These are phyloP conservation scores for Unio pictorum DNA, from an alignment of 2,888 invertebrate genomes.

Conservation along the genomic window DNA sequence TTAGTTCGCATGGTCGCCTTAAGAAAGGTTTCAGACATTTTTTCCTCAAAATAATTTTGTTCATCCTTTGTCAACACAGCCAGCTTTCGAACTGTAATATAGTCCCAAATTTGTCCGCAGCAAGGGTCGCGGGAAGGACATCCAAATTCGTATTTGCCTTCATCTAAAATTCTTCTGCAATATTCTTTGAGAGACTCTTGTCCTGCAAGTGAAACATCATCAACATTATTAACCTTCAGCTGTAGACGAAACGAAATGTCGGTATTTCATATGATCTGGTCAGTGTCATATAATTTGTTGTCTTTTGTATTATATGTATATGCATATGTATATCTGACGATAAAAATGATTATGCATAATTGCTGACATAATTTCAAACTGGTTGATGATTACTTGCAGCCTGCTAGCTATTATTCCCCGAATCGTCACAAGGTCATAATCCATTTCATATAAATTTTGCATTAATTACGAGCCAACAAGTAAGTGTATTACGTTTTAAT, in stretches of 20 bases:
- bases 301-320: not conserved
- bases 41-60: slow-evolving; percentile 34
- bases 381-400: too few species aligned
- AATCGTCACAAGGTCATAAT: too few species aligned
- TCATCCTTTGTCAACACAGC: slow-evolving; percentile 35
- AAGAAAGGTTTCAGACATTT: slow-evolving; percentile 35
- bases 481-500: too few species aligned
- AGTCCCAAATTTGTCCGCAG: slow-evolving; percentile 37
- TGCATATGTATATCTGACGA: not conserved
- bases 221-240: too few species aligned
- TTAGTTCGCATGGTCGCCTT: slow-evolving; percentile 33
- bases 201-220: slow-evolving; percentile 16
- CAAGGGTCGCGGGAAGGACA: slow-evolving; percentile 34
- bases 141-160: slow-evolving; percentile 30
- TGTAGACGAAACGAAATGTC: too few species aligned
- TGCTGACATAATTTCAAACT: too few species aligned
- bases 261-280: too few species aligned
- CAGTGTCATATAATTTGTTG: too few species aligned
- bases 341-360: not conserved
- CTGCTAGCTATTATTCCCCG: too few species aligned
- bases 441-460: too few species aligned
- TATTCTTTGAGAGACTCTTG: slow-evolving; percentile 41
- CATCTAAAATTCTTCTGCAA: slow-evolving; percentile 31
- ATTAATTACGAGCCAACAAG: too few species aligned
- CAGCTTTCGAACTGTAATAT: slow-evolving; percentile 28